Percentiles rank a stretch among this genome's conserved stretches.
phyloP scores from a whole-genome alignment of 2,888 invertebrate genomes.

The Gerosis bhagava region DNA sequence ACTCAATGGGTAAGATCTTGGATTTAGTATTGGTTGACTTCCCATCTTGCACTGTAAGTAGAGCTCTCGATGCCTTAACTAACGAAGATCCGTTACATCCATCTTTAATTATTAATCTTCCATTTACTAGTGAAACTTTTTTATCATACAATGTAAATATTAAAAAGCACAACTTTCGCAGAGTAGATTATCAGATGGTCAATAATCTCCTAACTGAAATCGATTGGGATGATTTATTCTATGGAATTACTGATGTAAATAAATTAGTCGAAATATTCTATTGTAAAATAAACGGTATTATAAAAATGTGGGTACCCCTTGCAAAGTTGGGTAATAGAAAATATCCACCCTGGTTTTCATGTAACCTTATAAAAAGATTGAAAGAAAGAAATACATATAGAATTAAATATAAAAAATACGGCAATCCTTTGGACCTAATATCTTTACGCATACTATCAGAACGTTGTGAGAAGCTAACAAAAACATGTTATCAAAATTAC shows the following conservation, averaged over 20 bases:
- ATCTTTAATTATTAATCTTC: not conserved
- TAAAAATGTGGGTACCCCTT: not conserved
- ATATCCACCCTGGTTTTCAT: constrained; percentile 5
- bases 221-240: not conserved
- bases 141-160: not conserved
- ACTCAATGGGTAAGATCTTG: constrained; percentile 1
- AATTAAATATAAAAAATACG: constrained; percentile 12
- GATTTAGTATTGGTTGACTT: constrained; percentile 10
- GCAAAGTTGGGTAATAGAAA: not conserved
- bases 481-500: constrained; percentile 12
- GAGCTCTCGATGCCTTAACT: not conserved
- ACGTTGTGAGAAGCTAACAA: not conserved
- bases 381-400: constrained; percentile 18
- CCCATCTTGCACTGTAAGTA: not conserved
- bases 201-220: not conserved
- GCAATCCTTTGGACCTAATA: constrained; percentile 7
- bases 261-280: constrained; percentile 1
- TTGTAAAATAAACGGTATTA: not conserved
- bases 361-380: constrained; percentile 3
- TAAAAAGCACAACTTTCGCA: not conserved
- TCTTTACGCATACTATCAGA: not conserved
- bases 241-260: not conserved
- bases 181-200: not conserved
- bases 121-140: not conserved
- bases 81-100: constrained; percentile 11